Base-by-base conservation (phyloP, 2,888 invertebrate genomes). In the Patella pellucida region DNA sequence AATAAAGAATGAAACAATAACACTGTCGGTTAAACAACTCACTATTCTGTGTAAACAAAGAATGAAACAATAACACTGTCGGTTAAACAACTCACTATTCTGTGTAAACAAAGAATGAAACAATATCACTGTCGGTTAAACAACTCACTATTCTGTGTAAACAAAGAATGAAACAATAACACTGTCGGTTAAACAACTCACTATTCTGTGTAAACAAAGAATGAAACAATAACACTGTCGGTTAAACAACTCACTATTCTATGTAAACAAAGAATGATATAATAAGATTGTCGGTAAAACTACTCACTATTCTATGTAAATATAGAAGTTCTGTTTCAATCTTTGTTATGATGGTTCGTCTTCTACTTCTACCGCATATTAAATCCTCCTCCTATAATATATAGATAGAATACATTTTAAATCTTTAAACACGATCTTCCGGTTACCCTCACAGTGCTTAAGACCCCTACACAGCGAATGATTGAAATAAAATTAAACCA, bases 291-390 rank as follows among this genome's bases (percentile, higher is more conserved):
- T 9, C 0, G 3, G 62, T 23, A 62, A 71, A 52, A 31, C 5
- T 74, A 85, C 87, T 84, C 72, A 88, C 89, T 79, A 84, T 83
- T 81, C 86, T 83, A 78, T 89, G 89, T 1, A 89, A 82, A 74
- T 84, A 87, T 5, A 88, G 78, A 14, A 89, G 81, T 71, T 89
- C 89, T 15, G 85, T 86, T 27, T 83, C 83, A 72, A 86, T 83
- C 72, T 83, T 81, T 3, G 89, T 87, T 15, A 89, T 79, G 3
- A 89, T 85, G 2, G 88, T 88, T 14, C 84, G 80, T 51, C 86
- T 78, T 27, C 89, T 80, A 4, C 82, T 80, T 50, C 85, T 85
- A 4, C 87, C 88, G 74, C 87, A 88, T 12, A 86, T 81, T 51
- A 89, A 69, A 70, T 89, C 89, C 56, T 87, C 85, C 52, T 87